Percentiles rank a stretch among this genome's conserved stretches.
Conservation (phyloP, 2,113 vertebrate species). For the Dryoscopus gambensis region DNA sequence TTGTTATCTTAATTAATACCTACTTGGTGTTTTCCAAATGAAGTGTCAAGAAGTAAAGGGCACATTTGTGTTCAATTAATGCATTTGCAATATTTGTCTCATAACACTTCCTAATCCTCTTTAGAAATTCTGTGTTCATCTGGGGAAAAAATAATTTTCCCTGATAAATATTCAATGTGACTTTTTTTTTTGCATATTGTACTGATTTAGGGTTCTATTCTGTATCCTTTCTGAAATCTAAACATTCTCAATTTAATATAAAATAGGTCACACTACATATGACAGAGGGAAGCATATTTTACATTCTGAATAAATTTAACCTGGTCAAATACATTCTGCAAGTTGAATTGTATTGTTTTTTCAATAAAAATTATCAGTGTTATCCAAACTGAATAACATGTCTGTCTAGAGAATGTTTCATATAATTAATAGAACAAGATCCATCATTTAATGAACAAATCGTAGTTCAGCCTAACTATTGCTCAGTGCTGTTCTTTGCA, state of each 20-base stretch:
- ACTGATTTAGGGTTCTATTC: background rate
- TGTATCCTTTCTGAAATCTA: background rate
- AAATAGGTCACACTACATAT: background rate
- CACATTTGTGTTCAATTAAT: slow-evolving; percentile 43
- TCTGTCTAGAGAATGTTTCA: background rate
- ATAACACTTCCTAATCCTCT: background rate
- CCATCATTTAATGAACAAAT: background rate
- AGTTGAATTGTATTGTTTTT: background rate
- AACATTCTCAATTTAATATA: background rate
- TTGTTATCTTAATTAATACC: slow-evolving; percentile 60
- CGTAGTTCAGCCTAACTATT: background rate
- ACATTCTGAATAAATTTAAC: background rate
- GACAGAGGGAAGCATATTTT: background rate
- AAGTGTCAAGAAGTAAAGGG: slow-evolving; percentile 54
- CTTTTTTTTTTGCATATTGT: background rate
- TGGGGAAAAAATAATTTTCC: background rate
- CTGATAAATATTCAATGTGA: slow-evolving; percentile 24
- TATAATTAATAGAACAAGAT: background rate
- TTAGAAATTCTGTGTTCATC: slow-evolving; percentile 17
- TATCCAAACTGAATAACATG: background rate
- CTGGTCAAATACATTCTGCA: background rate
- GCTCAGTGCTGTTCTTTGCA: background rate
- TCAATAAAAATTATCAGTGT: background rate
- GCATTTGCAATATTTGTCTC: background rate
- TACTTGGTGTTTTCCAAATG: slow-evolving; percentile 51